Evolutionary conservation across 2,888 invertebrate genomes (phyloP).

Genomic region (Hesperia comma): DNA sequence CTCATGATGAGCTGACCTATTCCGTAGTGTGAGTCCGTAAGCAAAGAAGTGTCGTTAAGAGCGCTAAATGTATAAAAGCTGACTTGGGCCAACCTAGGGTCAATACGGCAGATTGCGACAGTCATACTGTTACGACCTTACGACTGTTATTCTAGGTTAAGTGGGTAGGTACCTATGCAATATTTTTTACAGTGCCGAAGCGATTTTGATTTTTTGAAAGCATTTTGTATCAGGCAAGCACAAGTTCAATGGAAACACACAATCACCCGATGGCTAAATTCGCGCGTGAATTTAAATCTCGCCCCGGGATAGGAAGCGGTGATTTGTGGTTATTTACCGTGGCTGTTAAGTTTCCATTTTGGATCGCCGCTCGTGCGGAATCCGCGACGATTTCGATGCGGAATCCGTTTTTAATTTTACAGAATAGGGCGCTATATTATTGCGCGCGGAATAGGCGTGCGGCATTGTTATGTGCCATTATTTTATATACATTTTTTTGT

Average conservation of each 20-base stretch:
- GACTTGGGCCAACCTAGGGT: too few species aligned
- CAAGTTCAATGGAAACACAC: conserved; percentile 52
- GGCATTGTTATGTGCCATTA: conserved; percentile 1
- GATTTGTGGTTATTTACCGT: conserved; percentile 84
- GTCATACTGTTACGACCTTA: too few species aligned
- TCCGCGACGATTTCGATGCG: conserved; percentile 72
- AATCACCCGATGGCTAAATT: conserved; percentile 60
- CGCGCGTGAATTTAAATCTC: conserved; percentile 80
- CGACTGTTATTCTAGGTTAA: too few species aligned
- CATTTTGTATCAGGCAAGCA: too few species aligned
- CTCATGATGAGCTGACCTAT: too few species aligned
- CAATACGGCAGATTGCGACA: too few species aligned
- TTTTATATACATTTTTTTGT: not conserved
- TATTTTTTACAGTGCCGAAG: too few species aligned
- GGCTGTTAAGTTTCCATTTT: conserved; percentile 81
- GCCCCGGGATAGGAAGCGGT: conserved; percentile 78
- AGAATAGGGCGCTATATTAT: conserved; percentile 55
- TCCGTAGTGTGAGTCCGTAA: too few species aligned
- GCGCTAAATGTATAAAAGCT: too few species aligned
- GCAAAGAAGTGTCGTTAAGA: too few species aligned
- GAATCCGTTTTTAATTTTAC: conserved; percentile 77
- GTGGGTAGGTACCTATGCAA: too few species aligned
- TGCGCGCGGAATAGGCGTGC: not conserved
- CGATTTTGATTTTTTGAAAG: too few species aligned
- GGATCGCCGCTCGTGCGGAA: conserved; percentile 72